A percentile compares a stretch with the other conserved stretches of the same genome.
phyloP scores from a whole-genome alignment of 1,140 invertebrate genomes.

The Agrilus planipennis region DNA sequence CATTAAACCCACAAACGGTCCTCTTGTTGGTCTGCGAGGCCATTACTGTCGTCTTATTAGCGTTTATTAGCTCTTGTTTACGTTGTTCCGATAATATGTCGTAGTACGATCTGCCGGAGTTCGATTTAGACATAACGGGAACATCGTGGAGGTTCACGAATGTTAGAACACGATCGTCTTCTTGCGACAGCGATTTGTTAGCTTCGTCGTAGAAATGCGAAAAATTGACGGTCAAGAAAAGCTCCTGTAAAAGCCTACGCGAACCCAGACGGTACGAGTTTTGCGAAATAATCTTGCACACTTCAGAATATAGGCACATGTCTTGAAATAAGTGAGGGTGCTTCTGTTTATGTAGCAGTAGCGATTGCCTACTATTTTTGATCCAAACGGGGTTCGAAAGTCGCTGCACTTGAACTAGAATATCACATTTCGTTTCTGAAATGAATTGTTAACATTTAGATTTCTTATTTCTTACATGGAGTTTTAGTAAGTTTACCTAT shows the following conservation, averaged over 20 bases:
- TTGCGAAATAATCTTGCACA: conserved; percentile 63
- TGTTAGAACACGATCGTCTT: conserved; percentile 5
- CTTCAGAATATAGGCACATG: conserved; percentile 86
- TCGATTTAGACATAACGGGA: not conserved
- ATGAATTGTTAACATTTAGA: no score
- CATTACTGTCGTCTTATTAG: not conserved
- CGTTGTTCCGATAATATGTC: not conserved
- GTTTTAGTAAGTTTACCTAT: no score
- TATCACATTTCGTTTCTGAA: conserved; percentile 25
- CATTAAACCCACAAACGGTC: conserved; percentile 5
- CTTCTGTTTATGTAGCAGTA: conserved; percentile 75
- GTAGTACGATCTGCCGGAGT: conserved; percentile 1
- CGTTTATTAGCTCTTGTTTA: conserved; percentile 3
- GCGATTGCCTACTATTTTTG: conserved; percentile 50
- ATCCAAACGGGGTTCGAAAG: conserved; percentile 57
- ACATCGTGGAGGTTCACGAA: not conserved
- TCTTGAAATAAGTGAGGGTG: conserved; percentile 75
- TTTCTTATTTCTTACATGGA: no score
- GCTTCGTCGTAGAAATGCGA: conserved; percentile 43
- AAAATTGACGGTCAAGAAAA: conserved; percentile 82
- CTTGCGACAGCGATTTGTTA: conserved; percentile 23
- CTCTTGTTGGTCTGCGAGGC: conserved; percentile 3
- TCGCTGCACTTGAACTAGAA: conserved; percentile 50
- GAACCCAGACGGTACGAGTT: conserved; percentile 73
- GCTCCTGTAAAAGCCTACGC: conserved; percentile 82